A percentile compares a stretch with the other conserved stretches of the same genome.
phyloP scores from a whole-genome alignment of 1,140 invertebrate genomes.

The Cataglyphis hispanica region DNA sequence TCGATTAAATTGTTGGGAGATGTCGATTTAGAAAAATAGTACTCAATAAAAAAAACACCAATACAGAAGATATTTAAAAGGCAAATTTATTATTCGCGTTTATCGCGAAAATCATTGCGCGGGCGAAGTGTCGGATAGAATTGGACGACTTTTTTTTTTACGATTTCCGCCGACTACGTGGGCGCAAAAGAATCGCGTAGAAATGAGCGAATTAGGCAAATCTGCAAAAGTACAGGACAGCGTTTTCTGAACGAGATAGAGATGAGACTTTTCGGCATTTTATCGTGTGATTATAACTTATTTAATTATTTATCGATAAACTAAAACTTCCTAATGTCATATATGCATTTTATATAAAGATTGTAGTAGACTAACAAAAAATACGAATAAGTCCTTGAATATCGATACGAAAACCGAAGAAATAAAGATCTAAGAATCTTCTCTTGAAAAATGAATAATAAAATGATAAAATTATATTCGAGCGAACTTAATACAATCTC shows the following conservation, averaged over 20 bases:
- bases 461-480: neutral
- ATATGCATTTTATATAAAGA: no score
- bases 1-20: neutral
- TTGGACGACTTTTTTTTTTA: constrained; percentile 45
- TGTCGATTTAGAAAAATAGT: constrained; percentile 42
- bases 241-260: neutral
- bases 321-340: neutral
- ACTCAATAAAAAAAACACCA: constrained; percentile 26
- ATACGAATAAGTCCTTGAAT: neutral
- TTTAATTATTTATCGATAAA: neutral
- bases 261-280: neutral
- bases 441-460: neutral
- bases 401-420: neutral
- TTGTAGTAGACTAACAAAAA: no score
- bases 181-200: constrained; percentile 62
- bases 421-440: neutral
- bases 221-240: constrained; percentile 2
- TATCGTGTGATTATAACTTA: neutral
- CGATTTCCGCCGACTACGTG: constrained; percentile 32
- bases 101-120: constrained; percentile 39
- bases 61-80: constrained; percentile 30
- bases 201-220: constrained; percentile 74
- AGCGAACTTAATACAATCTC: neutral
- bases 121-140: neutral
- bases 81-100: constrained; percentile 35